Conservation (phyloP, 2,113 vertebrate species). For the Glaucidium brasilianum region DNA sequence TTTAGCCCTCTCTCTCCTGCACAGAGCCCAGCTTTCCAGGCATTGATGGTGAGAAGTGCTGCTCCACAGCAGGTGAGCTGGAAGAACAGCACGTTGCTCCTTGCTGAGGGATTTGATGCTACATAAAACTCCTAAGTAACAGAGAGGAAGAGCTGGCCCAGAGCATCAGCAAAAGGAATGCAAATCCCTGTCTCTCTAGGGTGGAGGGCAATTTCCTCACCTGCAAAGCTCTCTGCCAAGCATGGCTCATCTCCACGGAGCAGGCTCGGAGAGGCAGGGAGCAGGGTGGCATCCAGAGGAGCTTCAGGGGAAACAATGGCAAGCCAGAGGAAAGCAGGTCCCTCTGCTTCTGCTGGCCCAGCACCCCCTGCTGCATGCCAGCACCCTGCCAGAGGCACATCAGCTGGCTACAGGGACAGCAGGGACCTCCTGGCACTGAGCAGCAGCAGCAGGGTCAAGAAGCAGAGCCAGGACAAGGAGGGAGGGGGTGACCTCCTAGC, state of each 20-base stretch:
- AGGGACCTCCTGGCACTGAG: neutral
- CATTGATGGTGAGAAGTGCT: fast-evolving
- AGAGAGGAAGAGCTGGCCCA: neutral
- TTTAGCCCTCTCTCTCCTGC: neutral
- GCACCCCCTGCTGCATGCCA: neutral
- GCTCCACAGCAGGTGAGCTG: neutral
- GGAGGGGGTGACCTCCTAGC: neutral
- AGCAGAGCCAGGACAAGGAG: neutral
- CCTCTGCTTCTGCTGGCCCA: neutral
- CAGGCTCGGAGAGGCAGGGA: neutral
- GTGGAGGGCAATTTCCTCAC: neutral
- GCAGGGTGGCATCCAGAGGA: neutral
- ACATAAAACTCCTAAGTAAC: neutral
- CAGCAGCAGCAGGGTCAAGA: neutral
- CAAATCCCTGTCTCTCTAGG: fast-evolving
- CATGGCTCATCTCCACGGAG: neutral
- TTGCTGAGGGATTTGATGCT: neutral
- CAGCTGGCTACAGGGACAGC: neutral
- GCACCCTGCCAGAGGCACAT: neutral
- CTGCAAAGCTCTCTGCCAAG: neutral
- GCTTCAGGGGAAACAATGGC: neutral
- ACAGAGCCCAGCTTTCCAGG: neutral
- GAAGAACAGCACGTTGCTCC: no score
- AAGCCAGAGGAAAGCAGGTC: neutral
- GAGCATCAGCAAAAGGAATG: neutral